Percentiles rank a stretch among this genome's conserved stretches.
Conservation (phyloP, 2,113 vertebrate genomes). For the Atlantisia rogersi region DNA sequence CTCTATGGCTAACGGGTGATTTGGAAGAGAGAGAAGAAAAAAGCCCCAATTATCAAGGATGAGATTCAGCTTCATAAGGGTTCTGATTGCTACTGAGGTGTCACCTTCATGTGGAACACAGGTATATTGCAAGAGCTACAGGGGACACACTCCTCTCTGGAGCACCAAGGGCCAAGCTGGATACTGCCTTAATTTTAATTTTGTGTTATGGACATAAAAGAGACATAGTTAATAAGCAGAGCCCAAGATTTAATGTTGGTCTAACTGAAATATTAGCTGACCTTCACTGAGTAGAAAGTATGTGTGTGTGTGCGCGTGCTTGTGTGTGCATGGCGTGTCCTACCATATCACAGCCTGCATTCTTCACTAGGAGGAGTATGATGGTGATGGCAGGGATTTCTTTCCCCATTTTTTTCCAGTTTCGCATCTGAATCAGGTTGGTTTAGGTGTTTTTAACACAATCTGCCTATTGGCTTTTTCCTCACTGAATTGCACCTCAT, state of each 20-base stretch:
- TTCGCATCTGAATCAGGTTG: neutral
- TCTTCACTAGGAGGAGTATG: neutral
- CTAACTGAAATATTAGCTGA: neutral
- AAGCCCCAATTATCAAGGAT: neutral
- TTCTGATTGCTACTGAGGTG: neutral
- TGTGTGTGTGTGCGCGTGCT: neutral
- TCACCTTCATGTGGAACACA: neutral
- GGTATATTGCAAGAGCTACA: neutral
- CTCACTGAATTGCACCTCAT: neutral
- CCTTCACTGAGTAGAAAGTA: neutral
- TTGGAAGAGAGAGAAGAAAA: neutral
- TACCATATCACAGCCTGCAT: neutral
- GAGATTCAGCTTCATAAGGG: neutral
- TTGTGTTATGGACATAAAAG: neutral
- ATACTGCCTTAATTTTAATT: neutral
- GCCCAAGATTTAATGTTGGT: fast-evolving
- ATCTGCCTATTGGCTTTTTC: neutral
- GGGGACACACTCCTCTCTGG: too few species aligned
- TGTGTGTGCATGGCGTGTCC: fast-evolving
- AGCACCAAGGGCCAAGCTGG: neutral
- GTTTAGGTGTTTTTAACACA: neutral
- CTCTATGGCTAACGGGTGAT: neutral
- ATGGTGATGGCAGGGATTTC: neutral
- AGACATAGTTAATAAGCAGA: neutral
- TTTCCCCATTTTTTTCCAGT: neutral